phyloP scores from a whole-genome alignment of 2,113 vertebrate genomes.

The Platanista minor region DNA sequence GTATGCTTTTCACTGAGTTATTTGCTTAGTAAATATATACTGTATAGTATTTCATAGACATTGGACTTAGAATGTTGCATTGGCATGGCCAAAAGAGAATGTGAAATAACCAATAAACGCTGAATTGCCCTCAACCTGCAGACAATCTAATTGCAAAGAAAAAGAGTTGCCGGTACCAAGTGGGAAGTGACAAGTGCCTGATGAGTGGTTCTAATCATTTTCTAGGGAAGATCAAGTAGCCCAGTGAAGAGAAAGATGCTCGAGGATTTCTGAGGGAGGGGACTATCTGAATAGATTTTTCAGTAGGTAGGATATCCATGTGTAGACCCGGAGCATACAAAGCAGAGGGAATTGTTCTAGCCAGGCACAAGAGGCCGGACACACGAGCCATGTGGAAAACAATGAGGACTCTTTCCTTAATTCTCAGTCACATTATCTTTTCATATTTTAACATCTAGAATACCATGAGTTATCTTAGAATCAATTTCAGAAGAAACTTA shows the following conservation, averaged over 20 bases:
- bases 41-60: neutral
- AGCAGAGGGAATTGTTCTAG: neutral
- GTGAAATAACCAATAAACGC: neutral
- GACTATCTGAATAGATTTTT: neutral
- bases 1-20: slow-evolving; percentile 7
- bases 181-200: neutral
- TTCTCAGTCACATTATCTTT: neutral
- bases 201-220: neutral
- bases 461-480: neutral
- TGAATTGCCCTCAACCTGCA: neutral
- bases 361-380: neutral
- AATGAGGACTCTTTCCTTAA: neutral
- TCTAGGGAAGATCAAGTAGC: neutral
- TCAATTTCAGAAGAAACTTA: neutral
- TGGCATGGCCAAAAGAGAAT: neutral
- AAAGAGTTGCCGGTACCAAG: neutral
- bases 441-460: neutral
- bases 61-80: neutral
- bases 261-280: neutral
- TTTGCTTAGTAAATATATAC: slow-evolving; percentile 5
- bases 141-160: neutral
- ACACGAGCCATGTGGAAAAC: neutral
- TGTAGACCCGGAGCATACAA: neutral
- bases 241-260: neutral
- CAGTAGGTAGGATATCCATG: neutral